A percentile compares a stretch with the other conserved stretches of the same genome.
Evolutionary conservation across 2,888 invertebrate genomes (phyloP).

Genomic region (Eilema depressum): DNA sequence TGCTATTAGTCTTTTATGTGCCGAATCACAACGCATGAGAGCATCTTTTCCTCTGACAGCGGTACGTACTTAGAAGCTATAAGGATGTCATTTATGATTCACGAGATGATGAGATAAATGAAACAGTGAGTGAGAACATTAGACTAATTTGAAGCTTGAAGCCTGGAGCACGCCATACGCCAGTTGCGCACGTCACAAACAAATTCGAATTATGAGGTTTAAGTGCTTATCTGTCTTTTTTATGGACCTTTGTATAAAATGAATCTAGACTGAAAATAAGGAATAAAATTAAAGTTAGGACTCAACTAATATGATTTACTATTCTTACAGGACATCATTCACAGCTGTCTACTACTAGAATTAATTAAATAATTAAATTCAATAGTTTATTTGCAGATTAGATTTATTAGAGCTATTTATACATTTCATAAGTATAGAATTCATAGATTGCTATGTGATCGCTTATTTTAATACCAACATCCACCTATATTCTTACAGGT

Average conservation of each 20-base stretch:
- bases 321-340: too few species aligned
- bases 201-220: neutral
- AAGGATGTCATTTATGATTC: conserved; percentile 1
- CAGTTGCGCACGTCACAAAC: neutral
- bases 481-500: too few species aligned
- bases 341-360: too few species aligned
- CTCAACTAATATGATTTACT: too few species aligned
- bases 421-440: too few species aligned
- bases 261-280: neutral
- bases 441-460: too few species aligned
- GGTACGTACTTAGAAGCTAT: neutral
- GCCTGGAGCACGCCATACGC: neutral
- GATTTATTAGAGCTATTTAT: too few species aligned
- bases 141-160: neutral
- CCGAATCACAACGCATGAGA: neutral
- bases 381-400: too few species aligned
- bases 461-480: too few species aligned
- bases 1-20: neutral
- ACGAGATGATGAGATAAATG: neutral
- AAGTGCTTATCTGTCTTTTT: neutral
- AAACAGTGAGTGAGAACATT: neutral
- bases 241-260: neutral
- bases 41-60: neutral
- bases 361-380: too few species aligned
- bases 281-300: neutral